Conservation (phyloP, 2,113 vertebrate species). For the Pelecanus crispus region DNA sequence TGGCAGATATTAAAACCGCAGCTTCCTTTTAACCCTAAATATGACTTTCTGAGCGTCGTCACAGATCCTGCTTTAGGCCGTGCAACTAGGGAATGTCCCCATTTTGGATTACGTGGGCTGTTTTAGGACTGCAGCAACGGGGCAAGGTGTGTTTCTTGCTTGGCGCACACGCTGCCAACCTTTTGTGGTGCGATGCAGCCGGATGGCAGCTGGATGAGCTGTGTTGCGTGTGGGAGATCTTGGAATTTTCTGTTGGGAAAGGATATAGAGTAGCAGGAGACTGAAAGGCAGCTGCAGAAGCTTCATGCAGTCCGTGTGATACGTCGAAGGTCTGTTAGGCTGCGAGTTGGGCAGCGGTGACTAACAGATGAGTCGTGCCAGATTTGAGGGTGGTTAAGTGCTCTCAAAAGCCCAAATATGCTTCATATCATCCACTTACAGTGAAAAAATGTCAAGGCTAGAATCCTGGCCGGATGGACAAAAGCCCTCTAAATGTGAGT, state of each 20-base stretch:
- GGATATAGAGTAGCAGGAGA: neutral
- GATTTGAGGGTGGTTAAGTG: neutral
- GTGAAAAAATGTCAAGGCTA: neutral
- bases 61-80: neutral
- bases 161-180: accelerated
- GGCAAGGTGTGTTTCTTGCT: neutral
- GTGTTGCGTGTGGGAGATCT: neutral
- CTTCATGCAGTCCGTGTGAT: accelerated
- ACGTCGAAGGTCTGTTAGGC: neutral
- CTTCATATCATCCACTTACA: neutral
- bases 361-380: neutral
- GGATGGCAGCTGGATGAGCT: neutral
- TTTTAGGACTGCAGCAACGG: neutral
- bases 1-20: neutral
- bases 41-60: neutral
- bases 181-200: accelerated
- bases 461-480: neutral
- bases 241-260: neutral
- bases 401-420: neutral
- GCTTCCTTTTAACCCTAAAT: neutral
- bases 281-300: neutral
- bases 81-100: neutral
- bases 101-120: accelerated
- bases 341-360: neutral
- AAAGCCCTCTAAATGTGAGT: neutral